Evolutionary conservation across 2,888 invertebrate species (phyloP), one percentile per base, ranked within the genome.

Genomic region (Dasysyrphus albostriatus): DNA sequence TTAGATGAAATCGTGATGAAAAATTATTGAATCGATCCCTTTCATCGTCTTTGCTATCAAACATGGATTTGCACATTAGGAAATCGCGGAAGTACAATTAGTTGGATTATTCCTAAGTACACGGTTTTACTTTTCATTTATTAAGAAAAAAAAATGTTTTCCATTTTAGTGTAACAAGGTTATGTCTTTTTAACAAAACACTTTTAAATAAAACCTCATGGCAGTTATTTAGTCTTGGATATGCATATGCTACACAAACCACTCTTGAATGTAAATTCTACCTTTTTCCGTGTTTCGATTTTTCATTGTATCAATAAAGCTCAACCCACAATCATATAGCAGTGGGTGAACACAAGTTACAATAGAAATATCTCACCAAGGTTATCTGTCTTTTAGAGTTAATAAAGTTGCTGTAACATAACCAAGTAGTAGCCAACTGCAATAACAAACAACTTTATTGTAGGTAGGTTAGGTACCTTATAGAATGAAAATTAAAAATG

Each of bases 291-390:
- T 37, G 37, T 37, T 37, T 9, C 37, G 2, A 16, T 47, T 47
- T 47, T 16, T 16, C n/a, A 0, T 0, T 47, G 0, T 16, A 16
- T 47, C 16, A 24, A 24, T 10, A 44, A 2, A 44, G 44, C 7
- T 47, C 47, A 47, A 47, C 47, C 47, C 47, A 47, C 47, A 47
- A 47, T 16, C 16, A n/a, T n/a, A n/a, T 47, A 47, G 47, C 3
- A 9, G 47, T 47, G 47, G 47, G 47, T 47, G 16, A 19, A 16
- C 1, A 44, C n/a, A 47, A 47, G 7, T 47, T 4, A 47, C 47
- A 47, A 47, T 47, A 47, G 16, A 47, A 47, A 47, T 47, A 47
- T 47, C 47, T 47, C 47, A 47, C 47, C 47, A 47, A 47, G 47
- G 47, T 47, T 47, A 47, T 47, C 47, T 47, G 47, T 47, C 47